Conservation (phyloP, 2,797 vertebrate species). For the Pyrrhura leucotis region DNA sequence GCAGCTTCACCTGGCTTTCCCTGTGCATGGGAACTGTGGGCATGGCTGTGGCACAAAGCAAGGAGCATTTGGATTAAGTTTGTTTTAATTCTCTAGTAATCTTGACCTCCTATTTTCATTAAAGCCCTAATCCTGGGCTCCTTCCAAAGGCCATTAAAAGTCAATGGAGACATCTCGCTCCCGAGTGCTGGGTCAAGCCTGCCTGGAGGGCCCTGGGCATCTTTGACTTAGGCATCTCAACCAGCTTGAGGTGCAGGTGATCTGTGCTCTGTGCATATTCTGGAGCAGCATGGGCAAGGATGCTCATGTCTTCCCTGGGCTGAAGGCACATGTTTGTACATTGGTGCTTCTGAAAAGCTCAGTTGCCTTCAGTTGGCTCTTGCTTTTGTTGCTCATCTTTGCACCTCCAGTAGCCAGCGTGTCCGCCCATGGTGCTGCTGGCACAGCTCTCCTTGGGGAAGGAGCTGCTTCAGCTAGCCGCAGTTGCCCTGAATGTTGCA, state of each 20-base stretch:
- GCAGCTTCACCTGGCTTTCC: neutral
- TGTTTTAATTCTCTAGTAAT: constrained; percentile 57
- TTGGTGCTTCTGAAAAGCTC: neutral
- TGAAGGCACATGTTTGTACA: neutral
- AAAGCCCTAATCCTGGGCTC: neutral
- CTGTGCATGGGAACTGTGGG: rapidly evolving
- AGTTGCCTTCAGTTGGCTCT: rapidly evolving
- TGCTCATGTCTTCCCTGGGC: rapidly evolving
- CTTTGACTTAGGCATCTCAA: neutral
- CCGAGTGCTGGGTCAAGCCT: neutral
- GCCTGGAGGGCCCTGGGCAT: rapidly evolving
- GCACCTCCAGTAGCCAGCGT: rapidly evolving
- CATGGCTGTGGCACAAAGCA: neutral
- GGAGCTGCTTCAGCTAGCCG: neutral
- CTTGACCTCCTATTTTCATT: constrained; percentile 41
- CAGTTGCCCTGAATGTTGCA: neutral
- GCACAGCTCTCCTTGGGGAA: neutral
- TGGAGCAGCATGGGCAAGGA: neutral
- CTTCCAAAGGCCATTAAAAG: neutral
- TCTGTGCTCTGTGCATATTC: neutral
- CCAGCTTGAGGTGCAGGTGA: neutral
- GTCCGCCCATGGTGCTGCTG: rapidly evolving
- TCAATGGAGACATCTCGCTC: neutral
- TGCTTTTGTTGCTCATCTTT: rapidly evolving
- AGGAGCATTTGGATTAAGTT: constrained; percentile 33